These are phyloP conservation scores for Microcebus murinus DNA, from an alignment of 2,113 vertebrate species.

Conservation along the genomic window DNA sequence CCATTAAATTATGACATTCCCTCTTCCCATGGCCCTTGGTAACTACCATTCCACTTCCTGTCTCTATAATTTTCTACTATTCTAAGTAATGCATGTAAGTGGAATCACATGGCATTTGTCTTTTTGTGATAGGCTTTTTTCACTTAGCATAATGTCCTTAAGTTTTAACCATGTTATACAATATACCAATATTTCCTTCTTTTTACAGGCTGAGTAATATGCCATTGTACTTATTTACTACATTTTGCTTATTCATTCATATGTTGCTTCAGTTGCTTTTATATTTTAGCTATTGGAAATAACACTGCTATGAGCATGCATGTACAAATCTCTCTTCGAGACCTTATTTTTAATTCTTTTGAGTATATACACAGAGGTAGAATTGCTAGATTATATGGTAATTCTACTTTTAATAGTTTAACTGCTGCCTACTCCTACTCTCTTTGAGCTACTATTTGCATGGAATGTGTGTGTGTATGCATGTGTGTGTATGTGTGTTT, in stretches of 20 bases:
- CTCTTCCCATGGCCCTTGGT: background rate
- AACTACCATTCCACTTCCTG: background rate
- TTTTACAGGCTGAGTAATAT: background rate
- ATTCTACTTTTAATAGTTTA: background rate
- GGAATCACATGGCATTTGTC: background rate
- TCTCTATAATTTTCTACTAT: background rate
- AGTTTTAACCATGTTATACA: background rate
- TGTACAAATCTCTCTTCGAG: background rate
- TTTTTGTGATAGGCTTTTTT: background rate
- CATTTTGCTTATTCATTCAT: background rate
- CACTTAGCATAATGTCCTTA: background rate
- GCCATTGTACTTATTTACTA: background rate
- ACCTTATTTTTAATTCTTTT: background rate
- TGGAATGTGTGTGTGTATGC: background rate
- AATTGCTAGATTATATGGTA: background rate
- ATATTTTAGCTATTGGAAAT: background rate
- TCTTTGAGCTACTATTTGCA: background rate
- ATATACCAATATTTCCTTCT: background rate
- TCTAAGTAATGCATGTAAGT: background rate
- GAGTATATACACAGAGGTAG: background rate
- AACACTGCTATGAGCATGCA: background rate
- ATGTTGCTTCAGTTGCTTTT: background rate
- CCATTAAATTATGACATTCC: background rate
- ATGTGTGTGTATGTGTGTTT: too few species aligned
- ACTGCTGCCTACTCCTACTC: background rate